Base-by-base conservation (phyloP, 1,140 invertebrate genomes). In the Nasonia longicornis region DNA sequence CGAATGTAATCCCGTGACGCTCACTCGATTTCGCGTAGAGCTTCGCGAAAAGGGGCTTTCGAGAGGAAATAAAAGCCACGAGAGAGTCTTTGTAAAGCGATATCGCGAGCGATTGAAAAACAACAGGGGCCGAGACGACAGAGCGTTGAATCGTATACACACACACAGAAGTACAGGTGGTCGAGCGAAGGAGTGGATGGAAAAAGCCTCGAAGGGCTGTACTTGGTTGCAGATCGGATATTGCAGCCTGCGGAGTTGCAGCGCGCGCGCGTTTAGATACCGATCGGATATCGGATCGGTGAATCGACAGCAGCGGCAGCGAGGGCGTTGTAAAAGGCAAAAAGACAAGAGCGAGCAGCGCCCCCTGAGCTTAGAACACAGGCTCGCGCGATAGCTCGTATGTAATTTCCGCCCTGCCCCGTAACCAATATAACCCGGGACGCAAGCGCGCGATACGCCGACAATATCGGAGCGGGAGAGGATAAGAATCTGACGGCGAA, bases 231-330 rank as follows among this genome's bases (percentile, higher is more conserved):
- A 75, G 29, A 70, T 38, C 69, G 69, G 31, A 45, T 66, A 66
- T 75, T 29, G 52, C 52, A 58, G 73, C 73, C 31, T 8, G 58
- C 20, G 63, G 74, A 76, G 64, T 77, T 29, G 76, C 52, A 11
- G 31, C 8, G 14, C 26, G 11, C 48, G 4, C 82, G 84, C 84
- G 78, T 85, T 84, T 83, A 58, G 86, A 88, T 87, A 87, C 80
- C 85, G 83, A 87, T 87, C 85, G 72, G 83, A 84, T 86, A 87
- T 87, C 84, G 85, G 85, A 85, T 85, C 83, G 75, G 45, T 1
- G 66, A 66, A 79, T 79, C 77, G 67, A 29, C 75, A 42, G 7
- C 77, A 3, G 16, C 52, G 6, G 52, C 52, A 58, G 52, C 20
- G 45, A 58, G 77, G 77, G 77, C 77, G 77, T 72, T 72, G 52